These are phyloP conservation scores for Zaprionus lineosus DNA, from an alignment of 2,888 invertebrate species.

Conservation along the genomic window DNA sequence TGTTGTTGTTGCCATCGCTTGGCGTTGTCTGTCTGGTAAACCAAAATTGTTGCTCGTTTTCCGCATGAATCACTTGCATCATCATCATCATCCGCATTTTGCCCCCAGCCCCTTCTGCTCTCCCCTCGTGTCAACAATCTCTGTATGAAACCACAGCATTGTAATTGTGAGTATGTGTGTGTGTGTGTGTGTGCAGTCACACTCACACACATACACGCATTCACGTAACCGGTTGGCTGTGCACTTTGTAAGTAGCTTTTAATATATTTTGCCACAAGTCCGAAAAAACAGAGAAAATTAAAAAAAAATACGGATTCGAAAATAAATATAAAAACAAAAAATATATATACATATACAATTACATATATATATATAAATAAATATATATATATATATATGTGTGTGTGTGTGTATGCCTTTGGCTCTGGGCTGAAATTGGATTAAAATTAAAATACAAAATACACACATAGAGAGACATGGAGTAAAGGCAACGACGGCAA, in stretches of 20 bases:
- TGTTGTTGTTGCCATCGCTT: slow-evolving; percentile 37
- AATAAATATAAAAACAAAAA: slow-evolving; percentile 33
- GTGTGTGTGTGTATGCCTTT: slow-evolving; percentile 29
- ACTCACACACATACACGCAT: slow-evolving; percentile 25
- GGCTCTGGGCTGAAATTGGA: slow-evolving; percentile 69
- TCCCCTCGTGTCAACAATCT: slow-evolving; percentile 18
- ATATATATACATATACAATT: slow-evolving; percentile 19
- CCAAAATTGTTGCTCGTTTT: slow-evolving; percentile 76
- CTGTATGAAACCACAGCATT: slow-evolving; percentile 57
- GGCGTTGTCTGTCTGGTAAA: slow-evolving; percentile 73
- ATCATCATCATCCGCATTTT: slow-evolving; percentile 50
- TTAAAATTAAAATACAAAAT: slow-evolving; percentile 69
- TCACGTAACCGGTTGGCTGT: slow-evolving; percentile 48
- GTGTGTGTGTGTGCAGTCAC: slow-evolving; percentile 36
- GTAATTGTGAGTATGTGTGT: slow-evolving; percentile 40
- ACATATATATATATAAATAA: slow-evolving; percentile 8
- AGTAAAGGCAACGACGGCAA: too few species aligned
- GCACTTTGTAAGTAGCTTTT: slow-evolving; percentile 76
- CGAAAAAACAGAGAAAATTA: slow-evolving; percentile 39
- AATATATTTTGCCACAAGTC: slow-evolving; percentile 73
- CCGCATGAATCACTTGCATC: slow-evolving; percentile 75
- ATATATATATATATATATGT: slow-evolving; percentile 5
- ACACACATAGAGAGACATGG: slow-evolving; percentile 6
- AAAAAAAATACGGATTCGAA: slow-evolving; percentile 17
- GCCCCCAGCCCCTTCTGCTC: slow-evolving; percentile 24